Base-by-base conservation (phyloP, 2,113 vertebrate genomes). In the Helogale parvula region DNA sequence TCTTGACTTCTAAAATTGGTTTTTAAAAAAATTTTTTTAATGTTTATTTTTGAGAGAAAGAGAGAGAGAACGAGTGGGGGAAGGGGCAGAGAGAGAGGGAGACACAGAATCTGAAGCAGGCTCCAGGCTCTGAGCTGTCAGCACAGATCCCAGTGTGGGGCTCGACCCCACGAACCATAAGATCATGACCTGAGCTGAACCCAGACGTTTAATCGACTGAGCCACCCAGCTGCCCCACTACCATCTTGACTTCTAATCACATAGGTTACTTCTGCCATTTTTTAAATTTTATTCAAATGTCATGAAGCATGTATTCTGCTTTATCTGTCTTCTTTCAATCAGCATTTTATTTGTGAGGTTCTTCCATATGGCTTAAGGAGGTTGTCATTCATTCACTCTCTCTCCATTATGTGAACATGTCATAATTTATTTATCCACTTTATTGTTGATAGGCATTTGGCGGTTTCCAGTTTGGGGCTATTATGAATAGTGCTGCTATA, bases 371-470 rank as follows among this genome's bases (percentile, higher is more conserved):
- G 14, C 29, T 84, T 35, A 29, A 77, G 69, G 17, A 50, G 38
- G 52, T 41, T 45, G 47, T n/a, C 54, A 13, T 19, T 85, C 5
- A 57, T 63, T 80, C 57, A 29, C 52, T 81, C 9, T 35, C 54
- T 90, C 60, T 83, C 69, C 3, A 9, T 31, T 77, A 63, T 82
- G 52, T 45, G 33, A 52, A 4, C 45, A 19, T 54, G 66, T n/a
- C 83, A 80, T 94, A 47, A 97, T 82, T 94, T 92, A 82, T 83
- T 97, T 90, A 85, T 66, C n/a, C 19, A 45, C 50, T 83, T 84
- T 81, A 74, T 88, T 66, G 57, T 84, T 65, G 31, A 85, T 66
- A 41, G 50, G 60, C 52, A 66, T 65, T 80, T 69, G 25, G 25
- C 57, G 52, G 63, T 50, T 90, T 93, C 66, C 45, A 96, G 86